Conservation (phyloP, 1,140 invertebrate genomes). For the Cotesia chilonis region DNA sequence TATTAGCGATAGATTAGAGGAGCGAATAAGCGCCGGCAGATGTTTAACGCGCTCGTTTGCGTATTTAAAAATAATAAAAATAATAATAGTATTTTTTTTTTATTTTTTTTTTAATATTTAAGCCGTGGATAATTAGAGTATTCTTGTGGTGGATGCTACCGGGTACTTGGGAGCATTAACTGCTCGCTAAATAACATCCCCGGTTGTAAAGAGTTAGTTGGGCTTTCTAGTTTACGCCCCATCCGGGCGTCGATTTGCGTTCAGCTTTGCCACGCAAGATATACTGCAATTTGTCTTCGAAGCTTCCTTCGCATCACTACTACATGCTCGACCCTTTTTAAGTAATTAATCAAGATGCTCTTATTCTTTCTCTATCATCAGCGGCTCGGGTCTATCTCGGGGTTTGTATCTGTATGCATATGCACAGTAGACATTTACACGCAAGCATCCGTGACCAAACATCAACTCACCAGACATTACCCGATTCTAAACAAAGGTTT, state of each 20-base stretch:
- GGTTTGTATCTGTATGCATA: neutral
- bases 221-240: constrained; percentile 23
- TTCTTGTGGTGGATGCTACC: constrained; percentile 4
- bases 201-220: neutral
- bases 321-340: constrained; percentile 14
- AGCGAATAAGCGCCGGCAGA: constrained; percentile 18
- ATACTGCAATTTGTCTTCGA: constrained; percentile 32
- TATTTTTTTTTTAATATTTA: too few relatives aligned
- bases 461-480: neutral
- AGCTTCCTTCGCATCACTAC: constrained; percentile 7
- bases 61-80: constrained; percentile 2
- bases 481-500: too few relatives aligned
- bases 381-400: neutral
- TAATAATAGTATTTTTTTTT: constrained; percentile 21
- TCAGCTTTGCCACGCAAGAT: constrained; percentile 16
- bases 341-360: constrained; percentile 34
- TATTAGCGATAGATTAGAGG: constrained; percentile 5
- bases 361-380: neutral
- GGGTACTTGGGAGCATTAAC: constrained; percentile 4
- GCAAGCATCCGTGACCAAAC: constrained; percentile 17
- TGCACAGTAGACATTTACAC: constrained; percentile 13
- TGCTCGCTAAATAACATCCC: constrained; percentile 22
- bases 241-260: constrained; percentile 24
- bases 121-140: constrained; percentile 30
- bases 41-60: constrained; percentile 35